Conservation (phyloP, 2,888 invertebrate genomes). For the Trichopoda pennipes region DNA sequence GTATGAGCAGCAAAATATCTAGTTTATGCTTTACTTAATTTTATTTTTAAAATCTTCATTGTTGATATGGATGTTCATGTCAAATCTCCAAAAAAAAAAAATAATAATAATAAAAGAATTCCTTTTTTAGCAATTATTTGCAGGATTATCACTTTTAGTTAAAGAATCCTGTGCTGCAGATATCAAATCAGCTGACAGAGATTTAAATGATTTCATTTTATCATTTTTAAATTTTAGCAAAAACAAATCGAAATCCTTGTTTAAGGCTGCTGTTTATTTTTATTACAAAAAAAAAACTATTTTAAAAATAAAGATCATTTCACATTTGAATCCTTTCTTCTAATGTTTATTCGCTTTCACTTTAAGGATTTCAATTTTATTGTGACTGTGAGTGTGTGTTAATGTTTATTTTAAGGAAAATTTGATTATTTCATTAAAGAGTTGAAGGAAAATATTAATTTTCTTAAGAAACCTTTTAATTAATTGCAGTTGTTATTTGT, state of each 20-base stretch:
- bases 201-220: not conserved
- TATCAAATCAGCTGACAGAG: conserved; percentile 28
- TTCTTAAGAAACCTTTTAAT: conserved; percentile 35
- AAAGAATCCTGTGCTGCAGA: not conserved
- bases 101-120: not conserved
- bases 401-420: not conserved
- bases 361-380: conserved; percentile 19
- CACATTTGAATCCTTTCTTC: conserved; percentile 53
- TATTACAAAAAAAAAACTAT: conserved; percentile 11
- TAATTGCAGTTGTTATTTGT: conserved; percentile 7
- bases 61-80: too few species aligned
- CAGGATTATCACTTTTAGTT: conserved; percentile 42
- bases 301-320: conserved; percentile 43
- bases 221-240: not conserved
- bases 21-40: too few species aligned
- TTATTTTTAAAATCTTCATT: too few species aligned
- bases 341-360: conserved; percentile 46
- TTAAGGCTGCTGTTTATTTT: conserved; percentile 52
- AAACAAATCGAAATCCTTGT: conserved; percentile 6
- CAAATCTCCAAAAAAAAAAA: too few species aligned
- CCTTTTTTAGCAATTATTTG: conserved; percentile 1
- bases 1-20: too few species aligned
- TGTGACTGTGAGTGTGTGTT: not conserved
- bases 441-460: conserved; percentile 12
- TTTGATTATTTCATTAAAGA: conserved; percentile 41